Conservation (phyloP, 2,888 invertebrate species). For the Mycalesis mineus region DNA sequence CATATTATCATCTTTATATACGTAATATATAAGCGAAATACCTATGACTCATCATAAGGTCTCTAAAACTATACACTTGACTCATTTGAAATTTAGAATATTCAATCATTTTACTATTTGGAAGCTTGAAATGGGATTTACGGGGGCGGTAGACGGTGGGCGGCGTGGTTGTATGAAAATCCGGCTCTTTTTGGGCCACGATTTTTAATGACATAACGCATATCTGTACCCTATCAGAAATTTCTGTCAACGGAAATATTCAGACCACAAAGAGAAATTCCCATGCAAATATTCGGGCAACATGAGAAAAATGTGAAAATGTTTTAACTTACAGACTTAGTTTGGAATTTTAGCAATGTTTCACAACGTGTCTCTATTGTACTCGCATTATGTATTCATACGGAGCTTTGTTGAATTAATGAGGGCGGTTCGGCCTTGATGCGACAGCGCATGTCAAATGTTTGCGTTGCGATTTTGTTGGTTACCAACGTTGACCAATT, state of each 20-base stretch:
- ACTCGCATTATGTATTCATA: slow-evolving; percentile 11
- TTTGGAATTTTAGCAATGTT: slow-evolving; percentile 35
- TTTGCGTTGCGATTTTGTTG: neutral
- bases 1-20: no score
- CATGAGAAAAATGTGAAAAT: slow-evolving; percentile 27
- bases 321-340: slow-evolving; percentile 28
- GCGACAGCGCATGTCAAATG: neutral
- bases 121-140: no score
- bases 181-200: slow-evolving; percentile 4
- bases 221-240: slow-evolving; percentile 20
- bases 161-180: no score
- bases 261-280: slow-evolving; percentile 25
- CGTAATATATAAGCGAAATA: no score
- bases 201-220: slow-evolving; percentile 21
- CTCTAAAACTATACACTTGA: no score
- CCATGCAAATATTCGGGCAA: slow-evolving; percentile 24
- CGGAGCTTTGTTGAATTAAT: slow-evolving; percentile 11
- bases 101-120: no score
- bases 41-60: no score
- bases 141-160: no score
- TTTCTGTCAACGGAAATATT: slow-evolving; percentile 25
- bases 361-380: slow-evolving; percentile 9
- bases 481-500: neutral
- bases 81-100: no score
- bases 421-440: neutral